Evolutionary conservation across 2,888 invertebrate genomes (phyloP).

Genomic region (Scrobipalpa costella): DNA sequence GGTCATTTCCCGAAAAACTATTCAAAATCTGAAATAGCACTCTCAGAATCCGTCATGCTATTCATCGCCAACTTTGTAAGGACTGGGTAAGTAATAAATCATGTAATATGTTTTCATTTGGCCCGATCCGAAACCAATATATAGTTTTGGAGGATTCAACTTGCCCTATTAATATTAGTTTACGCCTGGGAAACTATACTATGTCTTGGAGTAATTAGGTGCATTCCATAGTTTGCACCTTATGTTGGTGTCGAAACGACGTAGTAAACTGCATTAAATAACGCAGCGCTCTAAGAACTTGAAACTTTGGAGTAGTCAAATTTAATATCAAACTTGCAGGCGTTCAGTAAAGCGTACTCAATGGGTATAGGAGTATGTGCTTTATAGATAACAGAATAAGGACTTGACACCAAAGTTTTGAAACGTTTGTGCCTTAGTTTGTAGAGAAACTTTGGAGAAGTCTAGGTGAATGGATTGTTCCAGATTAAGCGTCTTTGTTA

Average conservation of each 20-base stretch:
- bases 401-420: slow-evolving; percentile 7
- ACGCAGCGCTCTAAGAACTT: slow-evolving; percentile 24
- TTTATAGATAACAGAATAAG: slow-evolving; percentile 23
- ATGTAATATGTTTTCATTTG: neutral
- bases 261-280: slow-evolving; percentile 30
- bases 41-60: slow-evolving; percentile 93
- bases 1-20: slow-evolving; percentile 93
- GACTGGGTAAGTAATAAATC: slow-evolving; percentile 87
- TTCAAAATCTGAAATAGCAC: slow-evolving; percentile 90
- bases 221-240: slow-evolving; percentile 19
- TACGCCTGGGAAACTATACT: slow-evolving; percentile 20
- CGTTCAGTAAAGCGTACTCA: slow-evolving; percentile 22
- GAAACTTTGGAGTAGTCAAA: slow-evolving; percentile 28
- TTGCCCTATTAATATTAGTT: slow-evolving; percentile 28
- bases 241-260: slow-evolving; percentile 20
- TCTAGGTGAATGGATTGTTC: slow-evolving; percentile 29
- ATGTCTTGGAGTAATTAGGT: slow-evolving; percentile 12
- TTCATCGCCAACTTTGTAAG: slow-evolving; percentile 93
- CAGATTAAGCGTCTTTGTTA: slow-evolving; percentile 22
- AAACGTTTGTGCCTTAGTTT: slow-evolving; percentile 20
- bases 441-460: slow-evolving; percentile 24
- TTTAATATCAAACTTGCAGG: slow-evolving; percentile 29
- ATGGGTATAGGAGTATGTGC: slow-evolving; percentile 24
- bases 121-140: neutral
- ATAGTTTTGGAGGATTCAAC: neutral